These are phyloP conservation scores for Pseudonaja textilis DNA, from an alignment of 2,113 vertebrate genomes.

Conservation along the genomic window DNA sequence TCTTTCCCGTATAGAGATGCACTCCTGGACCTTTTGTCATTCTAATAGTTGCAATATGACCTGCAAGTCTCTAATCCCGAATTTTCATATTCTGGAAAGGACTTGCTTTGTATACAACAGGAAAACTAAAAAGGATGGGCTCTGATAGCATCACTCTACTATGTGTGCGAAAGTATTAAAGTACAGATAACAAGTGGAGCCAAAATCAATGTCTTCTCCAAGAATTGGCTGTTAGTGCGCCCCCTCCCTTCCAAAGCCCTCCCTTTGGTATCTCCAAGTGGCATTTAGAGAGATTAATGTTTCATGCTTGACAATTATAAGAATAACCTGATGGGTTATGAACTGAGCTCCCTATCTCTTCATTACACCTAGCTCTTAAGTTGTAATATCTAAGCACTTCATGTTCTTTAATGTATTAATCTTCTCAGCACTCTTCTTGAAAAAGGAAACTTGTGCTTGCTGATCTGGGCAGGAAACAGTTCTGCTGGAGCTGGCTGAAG, in stretches of 20 bases:
- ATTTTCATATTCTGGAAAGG: not conserved
- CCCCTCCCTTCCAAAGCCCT: not conserved
- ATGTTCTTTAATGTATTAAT: slow-evolving; percentile 15
- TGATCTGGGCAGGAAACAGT: not conserved
- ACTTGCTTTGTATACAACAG: not conserved
- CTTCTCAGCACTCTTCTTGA: slow-evolving; percentile 4
- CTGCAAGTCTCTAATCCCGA: not conserved
- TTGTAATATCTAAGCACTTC: slow-evolving; percentile 2
- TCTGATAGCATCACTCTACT: not conserved
- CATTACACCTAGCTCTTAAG: not conserved
- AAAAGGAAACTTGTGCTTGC: not conserved
- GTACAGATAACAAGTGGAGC: not conserved
- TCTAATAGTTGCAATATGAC: not conserved
- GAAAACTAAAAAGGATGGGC: not conserved
- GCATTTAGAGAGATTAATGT: slow-evolving; percentile 12
- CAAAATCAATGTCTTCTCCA: not conserved
- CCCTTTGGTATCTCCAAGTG: slow-evolving; percentile 7
- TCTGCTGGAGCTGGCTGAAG: too few species aligned
- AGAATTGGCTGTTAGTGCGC: not conserved
- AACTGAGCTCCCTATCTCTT: not conserved
- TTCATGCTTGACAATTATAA: not conserved
- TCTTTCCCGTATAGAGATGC: not conserved
- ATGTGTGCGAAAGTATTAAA: not conserved
- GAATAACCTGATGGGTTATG: not conserved
- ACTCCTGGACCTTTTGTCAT: too few species aligned